Evolutionary conservation across 2,888 invertebrate species (phyloP).

Genomic region (Apomyelois bistriatella): DNA sequence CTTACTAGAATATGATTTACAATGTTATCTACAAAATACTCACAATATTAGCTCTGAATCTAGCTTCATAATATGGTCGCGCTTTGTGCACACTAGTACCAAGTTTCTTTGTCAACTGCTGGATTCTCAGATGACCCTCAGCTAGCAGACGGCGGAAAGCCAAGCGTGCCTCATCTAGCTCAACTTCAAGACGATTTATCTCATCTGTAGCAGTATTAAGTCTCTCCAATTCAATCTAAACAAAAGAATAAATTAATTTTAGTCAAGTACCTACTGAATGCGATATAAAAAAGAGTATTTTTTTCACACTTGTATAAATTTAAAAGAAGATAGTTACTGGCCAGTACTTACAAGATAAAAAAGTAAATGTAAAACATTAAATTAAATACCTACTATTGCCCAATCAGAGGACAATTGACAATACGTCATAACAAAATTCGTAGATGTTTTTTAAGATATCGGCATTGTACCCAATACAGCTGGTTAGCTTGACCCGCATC

Average conservation of each 20-base stretch:
- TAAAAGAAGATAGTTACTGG: too few relatives aligned
- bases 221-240: constrained; percentile 91
- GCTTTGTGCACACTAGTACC: constrained; percentile 93
- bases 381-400: too few relatives aligned
- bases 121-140: constrained; percentile 90
- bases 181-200: constrained; percentile 94
- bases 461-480: neutral
- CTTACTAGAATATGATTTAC: too few relatives aligned
- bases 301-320: too few relatives aligned
- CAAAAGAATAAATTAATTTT: neutral
- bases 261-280: too few relatives aligned
- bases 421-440: too few relatives aligned
- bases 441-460: too few relatives aligned
- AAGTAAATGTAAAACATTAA: too few relatives aligned
- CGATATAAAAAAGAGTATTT: too few relatives aligned
- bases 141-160: constrained; percentile 89
- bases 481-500: constrained; percentile 17
- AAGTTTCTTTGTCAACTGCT: constrained; percentile 88
- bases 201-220: constrained; percentile 95
- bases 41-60: constrained; percentile 90
- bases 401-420: too few relatives aligned
- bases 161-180: constrained; percentile 91
- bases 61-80: constrained; percentile 93
- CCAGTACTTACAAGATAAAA: too few relatives aligned
- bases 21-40: constrained; percentile 30